A percentile compares a stretch with the other conserved stretches of the same genome.
Conservation (phyloP, 2,888 invertebrate species). For the Tinea trinotella region DNA sequence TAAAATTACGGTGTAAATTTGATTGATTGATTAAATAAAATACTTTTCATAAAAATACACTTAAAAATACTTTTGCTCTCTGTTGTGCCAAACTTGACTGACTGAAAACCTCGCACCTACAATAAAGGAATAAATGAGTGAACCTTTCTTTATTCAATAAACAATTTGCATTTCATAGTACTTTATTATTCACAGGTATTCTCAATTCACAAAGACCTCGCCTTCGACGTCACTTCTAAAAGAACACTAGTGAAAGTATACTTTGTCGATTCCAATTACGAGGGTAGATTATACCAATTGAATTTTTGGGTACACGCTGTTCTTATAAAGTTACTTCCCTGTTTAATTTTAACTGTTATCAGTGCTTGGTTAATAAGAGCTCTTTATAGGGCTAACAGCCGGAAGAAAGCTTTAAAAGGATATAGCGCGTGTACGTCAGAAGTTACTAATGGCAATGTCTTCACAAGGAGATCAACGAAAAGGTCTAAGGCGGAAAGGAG, state of each 20-base stretch:
- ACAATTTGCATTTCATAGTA: not conserved
- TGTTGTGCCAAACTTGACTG: too few species aligned
- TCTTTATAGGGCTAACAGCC: constrained; percentile 78
- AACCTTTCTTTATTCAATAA: too few species aligned
- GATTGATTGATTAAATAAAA: too few species aligned
- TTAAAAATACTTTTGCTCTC: not conserved
- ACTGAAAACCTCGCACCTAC: too few species aligned
- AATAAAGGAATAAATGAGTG: too few species aligned
- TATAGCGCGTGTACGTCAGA: constrained; percentile 55
- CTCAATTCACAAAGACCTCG: constrained; percentile 49
- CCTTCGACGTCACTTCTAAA: constrained; percentile 28
- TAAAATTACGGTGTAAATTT: too few species aligned
- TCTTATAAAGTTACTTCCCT: constrained; percentile 85
- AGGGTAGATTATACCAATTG: constrained; percentile 74
- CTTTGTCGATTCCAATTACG: constrained; percentile 69
- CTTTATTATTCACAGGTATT: constrained; percentile 42
- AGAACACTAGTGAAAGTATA: constrained; percentile 50
- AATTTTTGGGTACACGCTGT: constrained; percentile 89
- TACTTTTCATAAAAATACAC: too few species aligned
- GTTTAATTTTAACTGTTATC: constrained; percentile 81
- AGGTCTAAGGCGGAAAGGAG: constrained; percentile 55
- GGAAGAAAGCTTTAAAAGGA: constrained; percentile 73
- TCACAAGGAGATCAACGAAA: constrained; percentile 53
- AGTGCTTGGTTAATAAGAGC: constrained; percentile 81
- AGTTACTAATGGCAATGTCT: constrained; percentile 51